phyloP scores from a whole-genome alignment of 2,888 invertebrate genomes.

The Slavum lentiscoides region DNA sequence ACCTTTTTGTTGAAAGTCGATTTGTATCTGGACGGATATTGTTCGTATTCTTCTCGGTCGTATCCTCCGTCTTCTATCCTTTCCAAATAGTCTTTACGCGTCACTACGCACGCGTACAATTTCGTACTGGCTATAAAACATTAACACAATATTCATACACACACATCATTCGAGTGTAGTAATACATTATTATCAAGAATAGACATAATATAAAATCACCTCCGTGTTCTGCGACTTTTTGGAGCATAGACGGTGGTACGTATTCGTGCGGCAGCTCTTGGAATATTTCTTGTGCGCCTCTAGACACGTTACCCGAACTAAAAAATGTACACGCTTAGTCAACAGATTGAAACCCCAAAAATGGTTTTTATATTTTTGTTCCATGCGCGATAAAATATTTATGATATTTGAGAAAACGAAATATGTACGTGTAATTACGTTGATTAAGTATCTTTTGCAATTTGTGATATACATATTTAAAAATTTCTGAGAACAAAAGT shows the following conservation, averaged over 20 bases:
- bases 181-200: background rate
- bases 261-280: constrained; percentile 97
- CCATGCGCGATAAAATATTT: too few species aligned
- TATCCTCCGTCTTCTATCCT: constrained; percentile 91
- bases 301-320: constrained; percentile 62
- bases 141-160: background rate
- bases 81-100: constrained; percentile 89
- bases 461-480: too few species aligned
- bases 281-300: constrained; percentile 88
- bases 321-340: background rate
- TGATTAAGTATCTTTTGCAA: too few species aligned
- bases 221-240: constrained; percentile 95
- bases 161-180: background rate
- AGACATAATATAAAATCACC: constrained; percentile 64
- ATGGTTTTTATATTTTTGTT: too few species aligned
- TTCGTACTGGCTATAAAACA: constrained; percentile 79
- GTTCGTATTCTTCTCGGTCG: constrained; percentile 86
- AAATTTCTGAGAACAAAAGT: too few species aligned
- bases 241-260: constrained; percentile 90
- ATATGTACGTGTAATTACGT: too few species aligned
- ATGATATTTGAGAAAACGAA: too few species aligned
- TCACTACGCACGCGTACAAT: constrained; percentile 94
- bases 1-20: constrained; percentile 94
- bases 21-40: constrained; percentile 89
- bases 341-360: background rate